phyloP scores from a whole-genome alignment of 2,888 invertebrate genomes.

The Drepana falcataria region DNA sequence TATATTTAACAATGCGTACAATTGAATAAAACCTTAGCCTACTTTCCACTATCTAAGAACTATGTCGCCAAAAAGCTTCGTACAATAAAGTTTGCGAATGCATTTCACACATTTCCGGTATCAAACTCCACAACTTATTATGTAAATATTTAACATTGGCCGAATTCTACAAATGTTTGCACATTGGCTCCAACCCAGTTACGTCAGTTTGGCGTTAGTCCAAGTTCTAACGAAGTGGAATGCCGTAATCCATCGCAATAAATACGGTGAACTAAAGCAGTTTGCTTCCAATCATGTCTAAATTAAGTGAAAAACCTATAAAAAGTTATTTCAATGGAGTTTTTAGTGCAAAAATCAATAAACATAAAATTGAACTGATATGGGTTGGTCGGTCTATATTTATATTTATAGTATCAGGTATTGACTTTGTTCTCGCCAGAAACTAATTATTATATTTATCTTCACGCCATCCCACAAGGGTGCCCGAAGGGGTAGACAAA shows the following conservation, averaged over 20 bases:
- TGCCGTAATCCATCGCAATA: conserved; percentile 21
- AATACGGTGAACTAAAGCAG: conserved; percentile 12
- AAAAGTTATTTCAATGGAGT: not conserved
- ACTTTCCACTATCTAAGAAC: too few relatives aligned
- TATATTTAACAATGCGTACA: too few relatives aligned
- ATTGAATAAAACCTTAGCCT: too few relatives aligned
- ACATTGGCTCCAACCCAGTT: not conserved
- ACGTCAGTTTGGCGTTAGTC: conserved; percentile 3
- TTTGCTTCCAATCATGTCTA: conserved; percentile 14
- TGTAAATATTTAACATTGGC: not conserved
- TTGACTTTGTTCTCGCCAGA: too few relatives aligned
- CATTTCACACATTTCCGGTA: not conserved
- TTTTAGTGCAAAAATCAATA: not conserved
- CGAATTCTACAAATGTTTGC: not conserved
- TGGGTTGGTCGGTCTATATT: too few relatives aligned
- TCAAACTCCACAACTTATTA: not conserved
- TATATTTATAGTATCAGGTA: too few relatives aligned
- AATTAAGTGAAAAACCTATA: conserved; percentile 2
- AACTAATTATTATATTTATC: too few relatives aligned
- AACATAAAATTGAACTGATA: not conserved
- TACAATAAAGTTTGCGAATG: not conserved
- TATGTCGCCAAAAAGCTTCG: not conserved
- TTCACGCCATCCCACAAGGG: too few relatives aligned
- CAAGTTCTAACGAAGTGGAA: conserved; percentile 15
- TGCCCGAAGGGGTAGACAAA: too few relatives aligned